Conservation (phyloP, 2,888 invertebrate genomes). For the Mechanitis messenoides region DNA sequence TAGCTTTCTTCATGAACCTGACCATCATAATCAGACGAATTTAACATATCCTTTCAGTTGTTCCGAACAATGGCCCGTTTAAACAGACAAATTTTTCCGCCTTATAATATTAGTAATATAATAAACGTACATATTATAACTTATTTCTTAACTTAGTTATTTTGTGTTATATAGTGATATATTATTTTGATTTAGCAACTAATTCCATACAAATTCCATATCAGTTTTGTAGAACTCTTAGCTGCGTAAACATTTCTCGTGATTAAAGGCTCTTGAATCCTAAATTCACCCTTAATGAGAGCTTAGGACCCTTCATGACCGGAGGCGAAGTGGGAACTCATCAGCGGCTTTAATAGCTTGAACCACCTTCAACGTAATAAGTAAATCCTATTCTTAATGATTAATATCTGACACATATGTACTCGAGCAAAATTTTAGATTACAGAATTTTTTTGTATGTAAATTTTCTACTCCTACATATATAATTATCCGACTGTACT, state of each 20-base stretch:
- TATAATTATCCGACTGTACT: too few relatives aligned
- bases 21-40: too few relatives aligned
- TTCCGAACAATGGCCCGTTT: too few relatives aligned
- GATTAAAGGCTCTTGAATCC: slow-evolving; percentile 49
- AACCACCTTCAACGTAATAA: slow-evolving; percentile 49
- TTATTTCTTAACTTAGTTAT: too few relatives aligned
- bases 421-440: slow-evolving; percentile 27
- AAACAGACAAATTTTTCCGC: too few relatives aligned
- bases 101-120: too few relatives aligned
- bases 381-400: slow-evolving; percentile 48
- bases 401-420: slow-evolving; percentile 44
- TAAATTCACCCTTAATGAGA: slow-evolving; percentile 67
- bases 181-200: background rate
- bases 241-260: slow-evolving; percentile 49
- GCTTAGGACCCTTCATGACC: slow-evolving; percentile 54
- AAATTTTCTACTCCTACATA: too few relatives aligned
- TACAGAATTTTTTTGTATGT: too few relatives aligned
- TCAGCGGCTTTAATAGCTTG: slow-evolving; percentile 62
- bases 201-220: slow-evolving; percentile 32
- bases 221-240: slow-evolving; percentile 33
- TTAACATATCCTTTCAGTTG: too few relatives aligned
- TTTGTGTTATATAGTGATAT: slow-evolving; percentile 14
- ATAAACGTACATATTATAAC: too few relatives aligned
- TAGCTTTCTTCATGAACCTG: too few relatives aligned
- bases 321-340: slow-evolving; percentile 63